Evolutionary conservation across 2,888 invertebrate species (phyloP).

Genomic region (Rotaria socialis): DNA sequence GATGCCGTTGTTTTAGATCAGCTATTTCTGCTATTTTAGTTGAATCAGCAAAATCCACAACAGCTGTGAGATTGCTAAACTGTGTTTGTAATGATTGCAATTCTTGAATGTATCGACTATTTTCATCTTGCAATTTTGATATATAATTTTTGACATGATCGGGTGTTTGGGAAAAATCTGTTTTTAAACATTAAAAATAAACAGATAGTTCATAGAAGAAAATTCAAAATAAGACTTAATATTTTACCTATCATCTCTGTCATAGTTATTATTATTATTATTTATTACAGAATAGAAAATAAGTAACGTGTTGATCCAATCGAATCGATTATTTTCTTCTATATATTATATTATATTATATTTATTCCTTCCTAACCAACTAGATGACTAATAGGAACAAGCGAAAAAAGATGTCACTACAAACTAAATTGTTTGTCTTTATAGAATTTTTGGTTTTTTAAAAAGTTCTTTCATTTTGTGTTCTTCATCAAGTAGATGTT

Average conservation of each 20-base stretch:
- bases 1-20: constrained; percentile 14
- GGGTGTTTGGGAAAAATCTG: not conserved
- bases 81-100: not conserved
- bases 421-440: not conserved
- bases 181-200: not conserved
- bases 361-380: not conserved
- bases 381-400: not conserved
- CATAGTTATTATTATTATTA: constrained; percentile 12
- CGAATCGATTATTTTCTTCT: not conserved
- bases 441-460: not conserved
- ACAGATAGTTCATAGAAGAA: not conserved
- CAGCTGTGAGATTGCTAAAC: not conserved
- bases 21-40: constrained; percentile 29
- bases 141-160: not conserved
- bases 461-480: not conserved
- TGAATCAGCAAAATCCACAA: constrained; percentile 2
- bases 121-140: not conserved
- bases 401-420: not conserved
- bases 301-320: not conserved
- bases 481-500: constrained; percentile 3
- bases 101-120: not conserved
- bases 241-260: not conserved
- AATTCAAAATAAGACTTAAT: not conserved
- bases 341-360: too few relatives aligned
- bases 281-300: constrained; percentile 15